phyloP scores from a whole-genome alignment of 2,888 invertebrate genomes.

The Ichneumoninae sp. region DNA sequence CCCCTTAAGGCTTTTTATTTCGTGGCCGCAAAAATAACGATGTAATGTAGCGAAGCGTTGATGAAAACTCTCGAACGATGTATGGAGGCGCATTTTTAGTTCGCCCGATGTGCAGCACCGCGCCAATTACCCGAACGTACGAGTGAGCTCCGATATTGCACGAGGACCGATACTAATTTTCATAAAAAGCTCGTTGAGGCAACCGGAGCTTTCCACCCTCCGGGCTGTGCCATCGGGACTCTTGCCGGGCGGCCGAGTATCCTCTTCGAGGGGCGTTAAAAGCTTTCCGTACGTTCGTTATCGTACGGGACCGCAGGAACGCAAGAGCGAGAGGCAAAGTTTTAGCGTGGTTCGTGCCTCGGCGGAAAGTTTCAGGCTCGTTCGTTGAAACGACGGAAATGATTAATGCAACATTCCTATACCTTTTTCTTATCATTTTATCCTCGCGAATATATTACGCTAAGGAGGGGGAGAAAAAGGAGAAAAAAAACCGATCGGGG shows the following conservation, averaged over 20 bases:
- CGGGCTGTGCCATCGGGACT: conserved; percentile 39
- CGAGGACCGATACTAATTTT: conserved; percentile 60
- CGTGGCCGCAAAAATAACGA: not conserved
- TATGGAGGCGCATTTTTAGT: conserved; percentile 14
- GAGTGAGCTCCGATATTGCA: conserved; percentile 32
- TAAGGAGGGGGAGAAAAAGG: not conserved
- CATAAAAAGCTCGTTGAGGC: conserved; percentile 57
- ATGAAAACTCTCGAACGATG: conserved; percentile 12
- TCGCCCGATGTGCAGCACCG: conserved; percentile 1
- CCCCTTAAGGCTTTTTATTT: not conserved
- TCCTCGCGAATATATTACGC: conserved; percentile 6
- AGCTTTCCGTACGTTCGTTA: conserved; percentile 31
- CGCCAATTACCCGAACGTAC: conserved; percentile 39
- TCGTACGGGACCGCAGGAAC: conserved; percentile 15
- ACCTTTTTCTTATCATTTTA: conserved; percentile 6
- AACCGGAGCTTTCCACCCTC: conserved; percentile 16
- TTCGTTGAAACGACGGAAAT: conserved; percentile 49
- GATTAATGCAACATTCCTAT: conserved; percentile 34
- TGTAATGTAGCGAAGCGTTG: not conserved
- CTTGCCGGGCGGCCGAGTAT: conserved; percentile 31
- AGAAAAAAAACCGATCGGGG: not conserved
- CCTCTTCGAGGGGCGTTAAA: conserved; percentile 39
- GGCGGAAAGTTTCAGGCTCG: conserved; percentile 27
- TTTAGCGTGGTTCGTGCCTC: conserved; percentile 30
- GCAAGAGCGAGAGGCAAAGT: conserved; percentile 32